phyloP scores from a whole-genome alignment of 2,888 invertebrate species.

The Blastobasis lacticolella region DNA sequence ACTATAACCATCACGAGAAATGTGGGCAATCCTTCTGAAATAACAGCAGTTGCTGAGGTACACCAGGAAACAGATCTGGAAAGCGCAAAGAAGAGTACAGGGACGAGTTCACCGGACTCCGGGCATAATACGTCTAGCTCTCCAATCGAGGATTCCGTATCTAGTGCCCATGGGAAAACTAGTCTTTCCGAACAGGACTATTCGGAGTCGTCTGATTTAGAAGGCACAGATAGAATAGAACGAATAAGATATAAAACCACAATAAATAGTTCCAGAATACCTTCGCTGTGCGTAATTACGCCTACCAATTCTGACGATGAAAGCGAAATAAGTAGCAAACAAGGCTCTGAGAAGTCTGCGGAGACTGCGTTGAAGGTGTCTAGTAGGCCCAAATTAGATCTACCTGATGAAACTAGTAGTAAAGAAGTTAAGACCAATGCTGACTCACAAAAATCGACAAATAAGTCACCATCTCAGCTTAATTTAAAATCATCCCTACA shows the following conservation, averaged over 20 bases:
- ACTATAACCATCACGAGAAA: conserved; percentile 58
- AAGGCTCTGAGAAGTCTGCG: conserved; percentile 19
- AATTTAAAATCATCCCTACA: conserved; percentile 54
- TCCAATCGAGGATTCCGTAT: conserved; percentile 82
- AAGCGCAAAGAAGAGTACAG: conserved; percentile 71
- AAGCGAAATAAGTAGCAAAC: conserved; percentile 65
- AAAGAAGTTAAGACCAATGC: conserved; percentile 36
- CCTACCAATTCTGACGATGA: conserved; percentile 92
- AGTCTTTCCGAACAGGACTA: conserved; percentile 86
- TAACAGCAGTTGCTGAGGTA: conserved; percentile 74
- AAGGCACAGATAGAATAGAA: conserved; percentile 91
- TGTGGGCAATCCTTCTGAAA: conserved; percentile 64
- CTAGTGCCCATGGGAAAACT: conserved; percentile 80
- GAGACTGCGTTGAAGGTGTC: conserved; percentile 36
- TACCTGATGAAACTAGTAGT: conserved; percentile 46
- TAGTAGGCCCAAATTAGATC: conserved; percentile 54
- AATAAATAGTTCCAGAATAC: conserved; percentile 90
- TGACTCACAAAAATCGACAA: conserved; percentile 32
- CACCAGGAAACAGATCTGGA: conserved; percentile 64
- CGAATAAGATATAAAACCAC: conserved; percentile 89
- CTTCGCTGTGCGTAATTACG: conserved; percentile 94
- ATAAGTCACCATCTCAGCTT: conserved; percentile 40
- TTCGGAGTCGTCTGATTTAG: conserved; percentile 90
- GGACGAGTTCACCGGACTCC: conserved; percentile 86
- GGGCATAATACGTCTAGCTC: conserved; percentile 88